Base-by-base conservation (phyloP, 2,797 vertebrate genomes). In the Chaetodon trifasciatus region DNA sequence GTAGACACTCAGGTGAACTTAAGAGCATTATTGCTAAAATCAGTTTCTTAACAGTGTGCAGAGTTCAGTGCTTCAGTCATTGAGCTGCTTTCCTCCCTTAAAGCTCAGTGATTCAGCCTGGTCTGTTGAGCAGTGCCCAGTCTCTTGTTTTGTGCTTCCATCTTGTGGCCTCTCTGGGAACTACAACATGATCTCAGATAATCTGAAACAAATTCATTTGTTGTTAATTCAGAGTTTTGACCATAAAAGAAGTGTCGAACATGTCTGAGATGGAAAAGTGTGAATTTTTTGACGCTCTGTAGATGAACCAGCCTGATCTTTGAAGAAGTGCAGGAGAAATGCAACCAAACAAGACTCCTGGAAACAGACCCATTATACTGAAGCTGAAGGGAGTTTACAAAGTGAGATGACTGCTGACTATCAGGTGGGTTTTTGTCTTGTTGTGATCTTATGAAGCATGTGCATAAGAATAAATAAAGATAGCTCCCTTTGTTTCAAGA, bases 81-180 rank as follows among this genome's bases (percentile, higher is more conserved):
- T 64, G 0, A 60, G 5, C 12, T 35, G 19, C 12, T 42, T 60
- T 68, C 17, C 35, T 17, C 19, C 12, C 6, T 10, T 23, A 19
- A 63, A 32, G 6, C 16, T n/a, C 11, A 49, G 3, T 47, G 28
- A 40, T 19, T 40, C 0, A n/a, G 13, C 16, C 16, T 32, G 0
- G 0, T 17, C 7, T 44, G 8, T 21, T 21, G 7, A 5, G 10
- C 37, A 60, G 6, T 21, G 47, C 8, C 57, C 12, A 52, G 1
- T 61, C 21, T 35, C n/a, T 32, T 52, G 28, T 39, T 49, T 47
- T 46, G 44, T 81, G 69, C 55, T 67, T 23, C 75, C 82, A 9
- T 35, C 76, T 74, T 74, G 81, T 82, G 89, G 67, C 0, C 37
- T 5, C 0, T 56, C 11, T 56, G 12, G 35, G 57, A 82, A 74